Base-by-base conservation (phyloP, 1,140 invertebrate genomes). In the Drosophila simulans region DNA sequence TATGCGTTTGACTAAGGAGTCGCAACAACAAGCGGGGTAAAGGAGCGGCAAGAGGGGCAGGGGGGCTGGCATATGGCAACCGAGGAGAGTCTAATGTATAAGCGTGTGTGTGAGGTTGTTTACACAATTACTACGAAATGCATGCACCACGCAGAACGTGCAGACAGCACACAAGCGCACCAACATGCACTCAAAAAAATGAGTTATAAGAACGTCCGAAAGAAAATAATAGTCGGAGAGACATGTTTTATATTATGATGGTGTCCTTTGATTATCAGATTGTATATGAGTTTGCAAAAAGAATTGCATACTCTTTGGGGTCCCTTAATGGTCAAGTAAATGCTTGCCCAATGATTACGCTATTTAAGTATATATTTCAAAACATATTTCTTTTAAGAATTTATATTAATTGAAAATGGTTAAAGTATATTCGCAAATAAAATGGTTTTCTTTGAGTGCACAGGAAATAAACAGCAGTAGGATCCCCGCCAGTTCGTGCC, bases 71-170 rank as follows among this genome's bases (percentile, higher is more conserved):
- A 77, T 88, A 83, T 89, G 83, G 75, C 64, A 40, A 52, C 54
- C 39, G 48, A 52, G 63, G 74, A 71, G 75, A 64, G 74, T 70
- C 64, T 63, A 42, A 15, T 65, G 42, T 63, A 57, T 56, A 52
- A 54, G 52, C 40, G 58, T 51, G 56, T 79, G 75, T 80, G 76
- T 74, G 55, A 59, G 49, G 40, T 62, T 83, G 85, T 84, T 84
- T 89, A 84, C 85, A 71, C 80, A 89, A 65, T 83, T 89, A 70
- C 84, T 89, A 77, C 77, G 70, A 84, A 89, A 74, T 88, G 84
- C 84, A 89, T 73, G 80, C 60, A 66, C 76, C 76, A 83, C 80
- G 82, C 65, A 86, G 69, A 68, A 86, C 82, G 83, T 83, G 84
- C 84, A 73, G 83, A 88, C 83, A 73, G 69, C 80, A 73, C 62